phyloP scores from a whole-genome alignment of 2,888 invertebrate species.

The Trissonchulus sp. region DNA sequence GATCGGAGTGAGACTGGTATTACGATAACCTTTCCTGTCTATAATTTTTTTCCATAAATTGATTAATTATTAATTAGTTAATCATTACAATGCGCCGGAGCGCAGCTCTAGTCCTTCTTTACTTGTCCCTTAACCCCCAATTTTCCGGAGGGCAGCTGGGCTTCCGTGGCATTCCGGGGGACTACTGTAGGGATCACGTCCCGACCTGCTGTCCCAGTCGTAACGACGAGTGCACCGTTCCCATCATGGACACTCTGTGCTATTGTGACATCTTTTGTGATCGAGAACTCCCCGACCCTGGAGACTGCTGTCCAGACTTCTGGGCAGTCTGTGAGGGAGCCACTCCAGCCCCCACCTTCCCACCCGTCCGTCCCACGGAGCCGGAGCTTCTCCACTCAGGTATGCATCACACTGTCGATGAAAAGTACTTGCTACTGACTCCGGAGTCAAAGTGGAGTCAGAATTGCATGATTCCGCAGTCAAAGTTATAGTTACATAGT shows the following conservation, averaged over 20 bases:
- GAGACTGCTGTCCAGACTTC: conserved; percentile 91
- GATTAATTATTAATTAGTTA: too few relatives aligned
- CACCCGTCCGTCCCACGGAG: neutral
- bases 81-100: too few relatives aligned
- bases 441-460: too few relatives aligned
- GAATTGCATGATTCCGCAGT: too few relatives aligned
- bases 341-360: conserved; percentile 17
- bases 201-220: conserved; percentile 67
- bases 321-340: conserved; percentile 65
- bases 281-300: conserved; percentile 57
- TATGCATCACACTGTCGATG: too few relatives aligned
- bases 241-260: conserved; percentile 71
- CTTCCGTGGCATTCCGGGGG: conserved; percentile 42
- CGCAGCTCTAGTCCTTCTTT: neutral
- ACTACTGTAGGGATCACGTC: conserved; percentile 44
- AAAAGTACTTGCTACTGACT: too few relatives aligned
- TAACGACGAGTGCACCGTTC: conserved; percentile 71
- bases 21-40: too few relatives aligned
- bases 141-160: conserved; percentile 23
- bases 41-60: too few relatives aligned
- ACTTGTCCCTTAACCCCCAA: neutral
- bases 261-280: conserved; percentile 93
- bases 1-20: too few relatives aligned
- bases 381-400: too few relatives aligned
- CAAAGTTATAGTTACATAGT: too few relatives aligned